phyloP scores from a whole-genome alignment of 2,113 vertebrate species.

The Chionodraco myersi region DNA sequence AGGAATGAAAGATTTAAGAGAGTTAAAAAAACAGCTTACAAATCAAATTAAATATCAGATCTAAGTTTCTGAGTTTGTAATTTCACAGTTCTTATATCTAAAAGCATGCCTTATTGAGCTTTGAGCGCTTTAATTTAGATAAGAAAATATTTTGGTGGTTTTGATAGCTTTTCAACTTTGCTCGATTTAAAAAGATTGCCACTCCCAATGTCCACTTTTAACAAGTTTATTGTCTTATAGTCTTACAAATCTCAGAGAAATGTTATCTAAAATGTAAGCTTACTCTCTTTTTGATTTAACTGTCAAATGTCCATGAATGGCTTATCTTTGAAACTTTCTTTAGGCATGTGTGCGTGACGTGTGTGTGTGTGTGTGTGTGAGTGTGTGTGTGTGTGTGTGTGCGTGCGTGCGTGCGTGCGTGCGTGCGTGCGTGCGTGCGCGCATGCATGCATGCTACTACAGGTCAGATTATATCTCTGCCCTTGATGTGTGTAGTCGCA shows the following conservation, averaged over 20 bases:
- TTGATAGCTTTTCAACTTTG: slow-evolving; percentile 31
- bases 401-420: too few species aligned
- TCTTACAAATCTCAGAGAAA: slow-evolving; percentile 20
- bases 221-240: slow-evolving; percentile 53
- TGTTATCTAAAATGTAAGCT: slow-evolving; percentile 17
- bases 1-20: slow-evolving; percentile 45
- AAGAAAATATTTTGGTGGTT: slow-evolving; percentile 62
- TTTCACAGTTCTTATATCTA: slow-evolving; percentile 54
- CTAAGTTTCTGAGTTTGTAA: slow-evolving; percentile 55
- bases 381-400: too few species aligned
- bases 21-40: slow-evolving; percentile 49
- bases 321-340: slow-evolving; percentile 3
- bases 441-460: neutral
- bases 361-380: too few species aligned
- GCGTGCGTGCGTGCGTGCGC: too few species aligned
- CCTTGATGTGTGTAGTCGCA: neutral
- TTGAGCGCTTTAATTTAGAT: slow-evolving; percentile 67
- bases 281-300: slow-evolving; percentile 5
- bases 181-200: slow-evolving; percentile 37
- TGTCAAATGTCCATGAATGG: neutral
- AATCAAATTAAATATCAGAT: slow-evolving; percentile 69
- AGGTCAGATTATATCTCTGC: neutral
- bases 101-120: slow-evolving; percentile 44
- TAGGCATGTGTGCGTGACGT: neutral
- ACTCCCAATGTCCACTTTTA: slow-evolving; percentile 52